Percentiles rank a stretch among this genome's conserved stretches.
Evolutionary conservation across 35 echinoderm and acorn worm species (phyloP).

Genomic region (Apostichopus japonicus): DNA sequence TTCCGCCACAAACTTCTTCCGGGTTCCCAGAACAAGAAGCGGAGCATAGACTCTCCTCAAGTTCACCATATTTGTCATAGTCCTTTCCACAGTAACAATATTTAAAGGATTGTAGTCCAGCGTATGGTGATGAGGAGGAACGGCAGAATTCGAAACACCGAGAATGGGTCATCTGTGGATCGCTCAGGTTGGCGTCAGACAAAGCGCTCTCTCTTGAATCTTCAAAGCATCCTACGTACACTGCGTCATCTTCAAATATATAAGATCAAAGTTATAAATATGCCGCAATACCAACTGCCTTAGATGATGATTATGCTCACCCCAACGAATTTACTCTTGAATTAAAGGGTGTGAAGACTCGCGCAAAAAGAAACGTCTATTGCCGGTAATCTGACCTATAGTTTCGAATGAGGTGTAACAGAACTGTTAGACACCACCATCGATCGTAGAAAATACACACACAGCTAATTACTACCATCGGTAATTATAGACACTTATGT

Average conservation of each 20-base stretch:
- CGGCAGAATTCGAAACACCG: neutral
- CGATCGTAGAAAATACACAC: too few species aligned
- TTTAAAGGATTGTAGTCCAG: constrained; percentile 15
- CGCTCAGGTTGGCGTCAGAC: neutral
- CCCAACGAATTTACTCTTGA: too few species aligned
- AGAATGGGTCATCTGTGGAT: neutral
- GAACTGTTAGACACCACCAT: too few species aligned
- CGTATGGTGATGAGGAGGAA: neutral
- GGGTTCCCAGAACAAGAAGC: constrained; percentile 24
- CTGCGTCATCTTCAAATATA: neutral
- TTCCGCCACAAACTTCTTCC: constrained; percentile 10
- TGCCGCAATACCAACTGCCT: too few species aligned
- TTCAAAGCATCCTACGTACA: constrained; percentile 37
- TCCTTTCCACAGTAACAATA: constrained; percentile 39
- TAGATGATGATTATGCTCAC: too few species aligned
- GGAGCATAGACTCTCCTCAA: neutral
- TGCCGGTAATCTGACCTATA: too few species aligned
- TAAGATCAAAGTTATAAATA: neutral
- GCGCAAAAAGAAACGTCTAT: too few species aligned
- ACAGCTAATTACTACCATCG: too few species aligned
- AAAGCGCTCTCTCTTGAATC: constrained; percentile 15
- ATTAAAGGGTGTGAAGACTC: too few species aligned
- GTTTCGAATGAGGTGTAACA: too few species aligned
- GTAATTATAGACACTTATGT: too few species aligned
- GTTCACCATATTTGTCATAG: constrained; percentile 6